Base-by-base conservation (phyloP, 2,113 vertebrate species). In the Anseranas semipalmata region DNA sequence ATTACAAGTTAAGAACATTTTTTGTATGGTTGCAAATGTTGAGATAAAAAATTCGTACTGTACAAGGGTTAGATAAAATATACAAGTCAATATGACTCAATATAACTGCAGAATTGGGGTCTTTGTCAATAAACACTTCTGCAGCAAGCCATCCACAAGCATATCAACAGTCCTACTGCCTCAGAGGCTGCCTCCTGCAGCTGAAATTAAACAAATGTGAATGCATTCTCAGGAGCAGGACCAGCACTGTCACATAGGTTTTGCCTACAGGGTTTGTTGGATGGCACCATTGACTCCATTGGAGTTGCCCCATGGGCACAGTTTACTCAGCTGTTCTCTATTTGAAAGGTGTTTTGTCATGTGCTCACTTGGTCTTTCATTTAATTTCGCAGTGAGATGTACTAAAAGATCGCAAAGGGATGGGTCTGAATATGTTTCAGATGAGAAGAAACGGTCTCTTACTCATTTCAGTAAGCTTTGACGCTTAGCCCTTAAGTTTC, bases 31-130 rank as follows among this genome's bases (percentile, higher is more conserved):
- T 83, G 41, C 56, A 81, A 62, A 32, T 70, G 50, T 92, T 93
- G 93, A 97, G 79, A 77, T 96, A 95, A 48, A 85, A 96, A 90
- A 73, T 67, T 24, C 8, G 1, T 82, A 8, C 45, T 96, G 46
- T 96, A 76, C 85, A 96, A 85, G 84, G 46, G 10, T 77, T 76
- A 80, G 90, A 11, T 21, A 13, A 63, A 28, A 66, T 55, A 48
- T 10, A 37, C 67, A 90, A 98, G 96, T 97, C 96, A 97, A 58
- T 97, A 77, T 98, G 97, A 97, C 86, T 94, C 95, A 95, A 4
- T 46, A 24, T 71, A 65, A 25, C 87, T 76, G 75, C 72, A 59
- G 93, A 81, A 17, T 6, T 48, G 48, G 22, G 35, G 50, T 28
- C 22, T 74, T 33, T 60, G 62, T 71, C 82, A 85, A 35, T 15